Evolutionary conservation across 2,888 invertebrate species (phyloP).

Genomic region (Caenorhabditis sinica): DNA sequence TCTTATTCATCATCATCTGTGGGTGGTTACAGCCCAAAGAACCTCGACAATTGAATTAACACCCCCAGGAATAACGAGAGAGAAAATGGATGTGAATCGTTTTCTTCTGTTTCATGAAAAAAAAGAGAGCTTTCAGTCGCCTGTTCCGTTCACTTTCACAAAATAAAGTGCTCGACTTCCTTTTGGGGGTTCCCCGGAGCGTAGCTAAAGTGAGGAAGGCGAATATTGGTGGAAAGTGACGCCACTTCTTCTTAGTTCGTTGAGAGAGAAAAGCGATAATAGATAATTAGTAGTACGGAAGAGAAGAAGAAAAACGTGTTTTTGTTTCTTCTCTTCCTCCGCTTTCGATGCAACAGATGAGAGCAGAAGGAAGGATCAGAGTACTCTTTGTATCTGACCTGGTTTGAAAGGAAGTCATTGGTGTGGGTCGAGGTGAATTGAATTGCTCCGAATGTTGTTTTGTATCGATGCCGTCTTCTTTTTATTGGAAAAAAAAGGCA

Average conservation of each 20-base stretch:
- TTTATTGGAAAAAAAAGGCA: background rate
- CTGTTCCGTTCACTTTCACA: slow-evolving; percentile 20
- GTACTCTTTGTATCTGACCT: background rate
- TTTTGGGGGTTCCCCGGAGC: slow-evolving; percentile 4
- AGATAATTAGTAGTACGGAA: slow-evolving; percentile 42
- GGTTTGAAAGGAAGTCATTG: slow-evolving; percentile 4
- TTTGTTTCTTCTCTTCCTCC: slow-evolving; percentile 18
- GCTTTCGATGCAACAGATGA: background rate
- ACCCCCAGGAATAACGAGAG: slow-evolving; percentile 13
- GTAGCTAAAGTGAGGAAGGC: background rate
- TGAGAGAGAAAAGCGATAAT: slow-evolving; percentile 16
- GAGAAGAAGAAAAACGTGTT: slow-evolving; percentile 9
- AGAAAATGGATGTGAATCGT: background rate
- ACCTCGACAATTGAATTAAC: slow-evolving; percentile 39
- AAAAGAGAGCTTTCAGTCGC: background rate
- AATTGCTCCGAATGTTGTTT: background rate
- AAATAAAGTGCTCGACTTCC: slow-evolving; percentile 30
- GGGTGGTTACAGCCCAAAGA: slow-evolving; percentile 51
- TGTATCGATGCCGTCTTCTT: background rate
- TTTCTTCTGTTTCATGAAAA: background rate
- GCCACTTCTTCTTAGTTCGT: slow-evolving; percentile 29
- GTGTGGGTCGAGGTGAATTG: background rate
- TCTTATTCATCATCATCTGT: slow-evolving; percentile 32
- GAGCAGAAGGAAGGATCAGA: background rate
- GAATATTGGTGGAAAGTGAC: slow-evolving; percentile 34